phyloP scores from a whole-genome alignment of 2,797 vertebrate genomes.

The Pogoniulus pusillus region DNA sequence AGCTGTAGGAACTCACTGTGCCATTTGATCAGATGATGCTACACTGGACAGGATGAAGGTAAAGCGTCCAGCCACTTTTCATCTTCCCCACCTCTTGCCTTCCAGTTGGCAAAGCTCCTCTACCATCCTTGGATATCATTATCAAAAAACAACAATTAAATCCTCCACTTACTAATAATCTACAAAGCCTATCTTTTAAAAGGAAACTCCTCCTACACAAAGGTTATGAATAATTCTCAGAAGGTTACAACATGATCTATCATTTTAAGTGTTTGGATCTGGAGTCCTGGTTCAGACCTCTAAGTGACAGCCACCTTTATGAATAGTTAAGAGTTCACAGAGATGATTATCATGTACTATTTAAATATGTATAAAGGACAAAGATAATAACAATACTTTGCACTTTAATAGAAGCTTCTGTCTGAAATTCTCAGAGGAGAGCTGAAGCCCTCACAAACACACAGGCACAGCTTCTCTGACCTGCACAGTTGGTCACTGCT shows the following conservation, averaged over 20 bases:
- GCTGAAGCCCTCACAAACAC: slow-evolving; percentile 32
- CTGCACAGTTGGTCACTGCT: slow-evolving; percentile 44
- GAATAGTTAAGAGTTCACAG: slow-evolving; percentile 75
- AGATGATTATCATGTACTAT: slow-evolving; percentile 76
- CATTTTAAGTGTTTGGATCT: slow-evolving; percentile 60
- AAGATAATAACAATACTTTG: slow-evolving; percentile 75
- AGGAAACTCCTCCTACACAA: slow-evolving; percentile 33
- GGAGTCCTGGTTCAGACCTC: slow-evolving; percentile 57
- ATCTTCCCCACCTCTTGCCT: not conserved
- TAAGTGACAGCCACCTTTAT: slow-evolving; percentile 73
- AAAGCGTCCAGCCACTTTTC: not conserved
- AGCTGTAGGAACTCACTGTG: not conserved
- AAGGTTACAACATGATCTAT: slow-evolving; percentile 62
- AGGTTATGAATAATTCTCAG: slow-evolving; percentile 54
- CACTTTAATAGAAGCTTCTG: slow-evolving; percentile 70
- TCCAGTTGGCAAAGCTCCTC: not conserved
- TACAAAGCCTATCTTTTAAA: slow-evolving; percentile 12
- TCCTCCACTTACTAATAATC: not conserved
- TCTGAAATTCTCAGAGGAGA: slow-evolving; percentile 64
- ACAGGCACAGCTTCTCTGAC: slow-evolving; percentile 46
- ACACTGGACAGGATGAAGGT: not conserved
- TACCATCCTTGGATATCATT: not conserved
- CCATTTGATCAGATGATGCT: not conserved
- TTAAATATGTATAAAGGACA: slow-evolving; percentile 77
- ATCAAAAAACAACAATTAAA: slow-evolving; percentile 14